Evolutionary conservation across 1,140 invertebrate species (phyloP), one percentile per base, ranked within the genome.

Genomic region (Neodiprion fabricii): DNA sequence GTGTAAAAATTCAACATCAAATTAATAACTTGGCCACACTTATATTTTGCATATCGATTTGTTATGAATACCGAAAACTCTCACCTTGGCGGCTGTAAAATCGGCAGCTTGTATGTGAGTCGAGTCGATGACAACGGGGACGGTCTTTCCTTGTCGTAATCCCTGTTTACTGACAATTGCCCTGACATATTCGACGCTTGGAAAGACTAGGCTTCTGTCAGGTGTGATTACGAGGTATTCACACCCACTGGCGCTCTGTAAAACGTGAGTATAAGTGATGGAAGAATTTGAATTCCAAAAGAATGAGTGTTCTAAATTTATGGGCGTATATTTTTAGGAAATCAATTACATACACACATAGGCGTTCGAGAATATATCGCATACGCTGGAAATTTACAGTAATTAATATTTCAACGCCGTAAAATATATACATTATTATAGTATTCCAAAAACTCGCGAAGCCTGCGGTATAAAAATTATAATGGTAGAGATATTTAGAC

Each of bases 121-220:
- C 28, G 93, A 93, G 87, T 96, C 94, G 49, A 96, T 90, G 53
- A 96, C 93, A 75, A 95, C 92, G 9, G 94, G 93, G 77, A 91
- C 88, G 74, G 89, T 87, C 7, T 85, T 87, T 53, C 91, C 92
- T 77, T 90, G 88, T 78, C 90, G 90, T 9, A 90, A 86, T 23
- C 91, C 92, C 53, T 93, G 93, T 87, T 95, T 95, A 76, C 91
- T 91, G 70, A 96, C 92, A 75, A 92, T 90, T 61, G 91, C 89
- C 72, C 94, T 90, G 9, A 96, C 91, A 82, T 94, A 95, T 82
- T 96, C 95, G 14, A 94, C 94, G 40, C 93, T 94, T 14, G 94
- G 94, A 85, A 95, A 95, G 4, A 91, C 90, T 11, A 95, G 87
- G 83, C 92, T 93, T 79, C 94, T 90, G 84, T 94, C 93, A 40